Evolutionary conservation across 2,888 invertebrate genomes (phyloP).

Genomic region (Caenorhabditis sinica): DNA sequence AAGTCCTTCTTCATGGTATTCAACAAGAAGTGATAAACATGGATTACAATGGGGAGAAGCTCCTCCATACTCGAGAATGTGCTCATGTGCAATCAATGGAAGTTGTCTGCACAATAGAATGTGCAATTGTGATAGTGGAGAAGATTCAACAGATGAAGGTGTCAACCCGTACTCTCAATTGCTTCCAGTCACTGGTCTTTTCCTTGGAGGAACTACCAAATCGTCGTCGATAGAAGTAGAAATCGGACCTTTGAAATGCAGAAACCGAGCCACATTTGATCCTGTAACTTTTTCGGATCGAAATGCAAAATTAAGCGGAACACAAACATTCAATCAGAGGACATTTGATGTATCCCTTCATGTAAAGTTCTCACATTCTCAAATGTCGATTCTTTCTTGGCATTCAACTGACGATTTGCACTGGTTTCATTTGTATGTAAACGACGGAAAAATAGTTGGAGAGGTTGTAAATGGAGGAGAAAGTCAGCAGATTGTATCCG

Average conservation of each 20-base stretch:
- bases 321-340: conserved; percentile 71
- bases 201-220: conserved; percentile 80
- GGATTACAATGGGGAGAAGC: conserved; percentile 82
- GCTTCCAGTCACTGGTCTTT: conserved; percentile 81
- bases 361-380: conserved; percentile 79
- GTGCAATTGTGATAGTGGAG: conserved; percentile 82
- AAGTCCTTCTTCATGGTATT: conserved; percentile 80
- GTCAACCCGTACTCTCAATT: conserved; percentile 80
- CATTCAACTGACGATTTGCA: conserved; percentile 80
- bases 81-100: conserved; percentile 81
- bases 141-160: conserved; percentile 81
- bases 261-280: conserved; percentile 76
- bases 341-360: conserved; percentile 79
- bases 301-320: conserved; percentile 79
- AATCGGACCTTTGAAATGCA: conserved; percentile 80
- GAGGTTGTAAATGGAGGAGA: conserved; percentile 82
- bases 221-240: conserved; percentile 77
- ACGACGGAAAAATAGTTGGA: conserved; percentile 79
- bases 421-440: conserved; percentile 82
- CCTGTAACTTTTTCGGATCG: conserved; percentile 81
- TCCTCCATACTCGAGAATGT: conserved; percentile 82
- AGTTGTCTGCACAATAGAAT: conserved; percentile 77
- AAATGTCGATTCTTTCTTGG: conserved; percentile 81
- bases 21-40: conserved; percentile 71
- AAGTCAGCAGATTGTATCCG: conserved; percentile 76